A percentile compares a stretch with the other conserved stretches of the same genome.
phyloP scores from a whole-genome alignment of 1,140 invertebrate genomes.

The Drosophila orosa region DNA sequence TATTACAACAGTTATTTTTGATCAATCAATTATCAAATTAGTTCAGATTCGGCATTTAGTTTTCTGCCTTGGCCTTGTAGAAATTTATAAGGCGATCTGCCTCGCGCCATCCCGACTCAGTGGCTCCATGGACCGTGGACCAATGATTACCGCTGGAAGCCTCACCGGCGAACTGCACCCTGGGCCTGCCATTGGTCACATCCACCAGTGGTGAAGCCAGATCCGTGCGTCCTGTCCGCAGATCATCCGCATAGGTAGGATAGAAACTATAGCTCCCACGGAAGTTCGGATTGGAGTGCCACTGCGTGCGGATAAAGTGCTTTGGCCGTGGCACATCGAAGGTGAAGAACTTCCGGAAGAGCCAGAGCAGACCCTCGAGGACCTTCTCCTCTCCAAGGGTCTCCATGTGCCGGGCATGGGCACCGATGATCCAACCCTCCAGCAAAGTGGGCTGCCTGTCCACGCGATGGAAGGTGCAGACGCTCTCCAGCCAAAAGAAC shows the following conservation, averaged over 20 bases:
- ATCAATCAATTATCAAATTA: neutral
- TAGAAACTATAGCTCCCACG: slow-evolving; percentile 89
- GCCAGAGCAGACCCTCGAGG: slow-evolving; percentile 80
- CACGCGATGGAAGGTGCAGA: slow-evolving; percentile 88
- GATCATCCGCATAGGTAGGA: slow-evolving; percentile 86
- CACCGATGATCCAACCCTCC: slow-evolving; percentile 87
- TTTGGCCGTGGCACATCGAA: slow-evolving; percentile 57
- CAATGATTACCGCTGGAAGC: slow-evolving; percentile 88
- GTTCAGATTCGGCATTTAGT: neutral
- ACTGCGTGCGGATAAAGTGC: slow-evolving; percentile 84
- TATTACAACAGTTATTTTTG: neutral
- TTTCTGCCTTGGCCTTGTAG: slow-evolving; percentile 29
- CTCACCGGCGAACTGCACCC: slow-evolving; percentile 90
- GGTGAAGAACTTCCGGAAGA: slow-evolving; percentile 84
- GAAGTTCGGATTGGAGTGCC: slow-evolving; percentile 88
- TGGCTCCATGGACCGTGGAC: slow-evolving; percentile 92
- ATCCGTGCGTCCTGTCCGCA: slow-evolving; percentile 84
- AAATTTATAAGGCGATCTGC: slow-evolving; percentile 85
- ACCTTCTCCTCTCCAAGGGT: slow-evolving; percentile 85
- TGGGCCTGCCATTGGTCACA: slow-evolving; percentile 83
- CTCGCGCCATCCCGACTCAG: slow-evolving; percentile 91
- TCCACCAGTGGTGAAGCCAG: slow-evolving; percentile 86
- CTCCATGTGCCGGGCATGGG: slow-evolving; percentile 86
- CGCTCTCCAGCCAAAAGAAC: slow-evolving; percentile 86
- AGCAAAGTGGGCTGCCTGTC: slow-evolving; percentile 88